Percentiles rank a stretch among this genome's conserved stretches.
phyloP scores from a whole-genome alignment of 2,888 invertebrate species.

The Noctua pronuba region DNA sequence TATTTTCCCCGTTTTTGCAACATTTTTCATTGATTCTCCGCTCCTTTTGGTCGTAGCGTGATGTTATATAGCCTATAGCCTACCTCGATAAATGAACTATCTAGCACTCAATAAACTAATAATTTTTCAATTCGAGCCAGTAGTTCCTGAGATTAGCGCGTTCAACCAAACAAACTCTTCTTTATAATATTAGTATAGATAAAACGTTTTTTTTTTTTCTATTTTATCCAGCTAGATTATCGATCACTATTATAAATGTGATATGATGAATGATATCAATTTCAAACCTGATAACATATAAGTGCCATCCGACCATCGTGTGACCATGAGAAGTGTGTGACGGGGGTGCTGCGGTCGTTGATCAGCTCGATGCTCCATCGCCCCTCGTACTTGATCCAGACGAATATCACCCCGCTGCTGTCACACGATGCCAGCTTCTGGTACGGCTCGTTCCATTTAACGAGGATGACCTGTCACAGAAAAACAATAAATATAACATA shows the following conservation, averaged over 20 bases:
- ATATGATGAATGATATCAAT: background rate
- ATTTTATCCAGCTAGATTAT: background rate
- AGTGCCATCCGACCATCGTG: slow-evolving; percentile 99
- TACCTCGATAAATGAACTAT: no score
- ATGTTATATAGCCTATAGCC: no score
- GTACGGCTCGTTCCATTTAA: slow-evolving; percentile 99
- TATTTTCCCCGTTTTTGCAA: no score
- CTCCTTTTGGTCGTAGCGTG: no score
- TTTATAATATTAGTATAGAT: no score
- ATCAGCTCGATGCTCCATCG: slow-evolving; percentile 99
- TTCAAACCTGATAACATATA: slow-evolving; percentile 96
- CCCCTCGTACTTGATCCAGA: slow-evolving; percentile 99
- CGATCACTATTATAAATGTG: no score
- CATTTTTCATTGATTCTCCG: no score
- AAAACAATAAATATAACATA: background rate
- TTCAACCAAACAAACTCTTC: no score
- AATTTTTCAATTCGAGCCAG: no score
- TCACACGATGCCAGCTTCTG: slow-evolving; percentile 99
- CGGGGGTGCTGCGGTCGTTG: slow-evolving; percentile 99
- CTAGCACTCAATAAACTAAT: no score
- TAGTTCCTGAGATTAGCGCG: no score
- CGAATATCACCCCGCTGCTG: slow-evolving; percentile 99
- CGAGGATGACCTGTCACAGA: slow-evolving; percentile 94
- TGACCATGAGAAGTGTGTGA: slow-evolving; percentile 99
- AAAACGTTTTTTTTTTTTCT: background rate